These are phyloP conservation scores for Hylaea fasciaria DNA, from an alignment of 2,888 invertebrate species.

Conservation along the genomic window DNA sequence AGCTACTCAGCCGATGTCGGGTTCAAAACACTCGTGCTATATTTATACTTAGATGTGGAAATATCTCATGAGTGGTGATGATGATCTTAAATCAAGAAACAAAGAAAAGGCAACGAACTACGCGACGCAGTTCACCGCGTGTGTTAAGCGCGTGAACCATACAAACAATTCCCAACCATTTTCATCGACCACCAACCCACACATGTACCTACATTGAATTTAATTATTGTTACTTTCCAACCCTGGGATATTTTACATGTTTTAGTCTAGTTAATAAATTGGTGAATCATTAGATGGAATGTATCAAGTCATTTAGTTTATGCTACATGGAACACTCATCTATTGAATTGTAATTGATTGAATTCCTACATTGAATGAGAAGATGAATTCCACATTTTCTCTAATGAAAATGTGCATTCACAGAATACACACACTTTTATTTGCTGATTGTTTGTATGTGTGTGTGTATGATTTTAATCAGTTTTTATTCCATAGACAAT, in stretches of 20 bases:
- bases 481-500: too few species aligned
- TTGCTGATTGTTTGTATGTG: too few species aligned
- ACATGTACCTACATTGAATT: neutral
- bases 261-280: neutral
- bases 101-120: slow-evolving; percentile 69
- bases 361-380: too few species aligned
- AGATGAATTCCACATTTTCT: too few species aligned
- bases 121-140: slow-evolving; percentile 22
- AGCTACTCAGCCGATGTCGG: slow-evolving; percentile 30
- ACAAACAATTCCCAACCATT: neutral
- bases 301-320: neutral
- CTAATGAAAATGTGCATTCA: too few species aligned
- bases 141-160: slow-evolving; percentile 8
- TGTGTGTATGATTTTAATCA: too few species aligned
- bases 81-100: slow-evolving; percentile 49
- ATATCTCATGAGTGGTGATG: slow-evolving; percentile 37
- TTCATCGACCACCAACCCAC: too few species aligned
- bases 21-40: slow-evolving; percentile 62
- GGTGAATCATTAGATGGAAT: neutral
- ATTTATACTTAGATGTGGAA: slow-evolving; percentile 64
- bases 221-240: too few species aligned
- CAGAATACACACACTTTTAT: too few species aligned
- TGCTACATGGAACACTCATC: too few species aligned
- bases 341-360: too few species aligned
- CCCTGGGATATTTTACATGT: neutral